Conservation (phyloP, 2,797 vertebrate species). For the Hippopotamyrus pictus region DNA sequence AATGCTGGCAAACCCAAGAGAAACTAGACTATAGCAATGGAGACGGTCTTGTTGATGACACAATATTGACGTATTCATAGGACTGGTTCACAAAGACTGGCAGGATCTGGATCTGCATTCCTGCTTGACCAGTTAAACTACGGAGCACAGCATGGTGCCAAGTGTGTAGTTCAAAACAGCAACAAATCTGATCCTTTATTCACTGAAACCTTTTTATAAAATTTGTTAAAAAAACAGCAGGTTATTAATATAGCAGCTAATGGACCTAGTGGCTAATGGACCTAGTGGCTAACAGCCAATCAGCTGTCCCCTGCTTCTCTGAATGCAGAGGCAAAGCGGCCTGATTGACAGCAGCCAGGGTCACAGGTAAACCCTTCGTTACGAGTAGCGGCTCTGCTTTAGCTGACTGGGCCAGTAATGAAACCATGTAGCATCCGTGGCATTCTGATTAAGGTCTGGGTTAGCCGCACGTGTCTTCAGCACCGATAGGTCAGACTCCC, state of each 20-base stretch:
- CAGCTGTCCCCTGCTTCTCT: not conserved
- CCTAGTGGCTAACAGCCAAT: not conserved
- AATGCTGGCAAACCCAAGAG: not conserved
- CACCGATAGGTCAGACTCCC: not conserved
- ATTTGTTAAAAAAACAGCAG: not conserved
- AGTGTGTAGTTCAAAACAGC: not conserved
- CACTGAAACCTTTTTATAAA: not conserved
- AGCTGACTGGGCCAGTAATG: not conserved
- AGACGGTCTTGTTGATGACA: not conserved
- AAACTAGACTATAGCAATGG: not conserved
- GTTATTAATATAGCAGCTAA: not conserved
- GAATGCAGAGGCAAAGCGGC: not conserved
- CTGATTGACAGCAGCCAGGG: not conserved
- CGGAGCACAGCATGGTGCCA: not conserved
- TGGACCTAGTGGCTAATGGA: not conserved
- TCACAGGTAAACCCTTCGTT: not conserved
- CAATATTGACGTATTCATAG: not conserved
- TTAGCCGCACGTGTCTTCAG: not conserved
- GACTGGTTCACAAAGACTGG: not conserved
- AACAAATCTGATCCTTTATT: not conserved
- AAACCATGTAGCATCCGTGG: not conserved
- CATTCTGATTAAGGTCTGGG: not conserved
- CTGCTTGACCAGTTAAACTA: not conserved
- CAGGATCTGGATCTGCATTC: not conserved
- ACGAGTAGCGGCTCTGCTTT: not conserved